phyloP scores from a whole-genome alignment of 2,113 vertebrate species.

The Peromyscus maniculatus region DNA sequence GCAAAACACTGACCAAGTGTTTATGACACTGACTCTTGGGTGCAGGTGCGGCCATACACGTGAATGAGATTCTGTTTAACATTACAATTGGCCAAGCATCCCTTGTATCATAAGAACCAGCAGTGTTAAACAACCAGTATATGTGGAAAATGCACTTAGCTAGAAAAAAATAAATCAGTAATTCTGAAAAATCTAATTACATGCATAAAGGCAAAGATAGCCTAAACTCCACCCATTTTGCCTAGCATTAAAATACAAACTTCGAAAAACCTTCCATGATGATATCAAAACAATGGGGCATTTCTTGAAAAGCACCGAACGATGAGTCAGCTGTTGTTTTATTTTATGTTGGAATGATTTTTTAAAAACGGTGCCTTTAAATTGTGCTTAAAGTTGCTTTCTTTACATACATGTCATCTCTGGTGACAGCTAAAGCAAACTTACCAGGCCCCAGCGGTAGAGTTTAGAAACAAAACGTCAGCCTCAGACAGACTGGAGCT shows the following conservation, averaged over 20 bases:
- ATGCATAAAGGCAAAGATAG: background rate
- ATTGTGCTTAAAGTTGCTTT: conserved; percentile 39
- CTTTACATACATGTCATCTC: conserved; percentile 44
- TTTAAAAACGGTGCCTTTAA: background rate
- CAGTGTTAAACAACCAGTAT: conserved; percentile 40
- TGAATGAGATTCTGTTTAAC: background rate
- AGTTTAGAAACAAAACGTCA: conserved; percentile 47
- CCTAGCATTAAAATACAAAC: conserved; percentile 28
- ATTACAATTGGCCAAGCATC: background rate
- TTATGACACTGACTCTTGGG: background rate
- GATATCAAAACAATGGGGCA: background rate
- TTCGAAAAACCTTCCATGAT: background rate
- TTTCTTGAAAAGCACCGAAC: conserved; percentile 20
- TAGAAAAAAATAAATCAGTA: background rate
- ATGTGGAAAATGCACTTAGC: background rate
- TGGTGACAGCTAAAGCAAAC: conserved; percentile 45
- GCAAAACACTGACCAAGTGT: conserved; percentile 18
- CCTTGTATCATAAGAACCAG: background rate
- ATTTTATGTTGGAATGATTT: conserved; percentile 23
- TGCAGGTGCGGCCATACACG: background rate
- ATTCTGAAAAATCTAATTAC: background rate
- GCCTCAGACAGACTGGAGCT: conserved; percentile 13
- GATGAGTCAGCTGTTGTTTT: background rate
- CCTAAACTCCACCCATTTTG: background rate
- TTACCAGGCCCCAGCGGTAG: background rate